Conservation (phyloP, 2,797 vertebrate genomes). For the Diglossa cyanea region DNA sequence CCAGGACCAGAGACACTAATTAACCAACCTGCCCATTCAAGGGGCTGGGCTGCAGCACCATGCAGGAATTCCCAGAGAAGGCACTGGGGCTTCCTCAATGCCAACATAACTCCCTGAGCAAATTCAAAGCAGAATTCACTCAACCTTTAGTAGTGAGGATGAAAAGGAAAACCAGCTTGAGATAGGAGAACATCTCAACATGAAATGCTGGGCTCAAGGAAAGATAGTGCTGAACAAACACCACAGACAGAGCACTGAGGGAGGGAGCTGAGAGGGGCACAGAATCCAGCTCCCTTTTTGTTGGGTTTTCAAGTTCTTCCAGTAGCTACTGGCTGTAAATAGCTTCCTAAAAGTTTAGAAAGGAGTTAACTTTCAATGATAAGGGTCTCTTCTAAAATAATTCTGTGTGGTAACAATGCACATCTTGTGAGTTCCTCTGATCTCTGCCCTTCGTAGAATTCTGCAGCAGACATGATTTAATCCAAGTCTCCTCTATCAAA, state of each 20-base stretch:
- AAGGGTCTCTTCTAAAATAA: not conserved
- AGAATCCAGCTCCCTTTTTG: not conserved
- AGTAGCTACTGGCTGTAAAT: not conserved
- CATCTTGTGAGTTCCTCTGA: not conserved
- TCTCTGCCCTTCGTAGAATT: not conserved
- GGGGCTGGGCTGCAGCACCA: not conserved
- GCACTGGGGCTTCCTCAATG: not conserved
- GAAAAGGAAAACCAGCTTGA: not conserved
- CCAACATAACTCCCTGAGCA: accelerated
- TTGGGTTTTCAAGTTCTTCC: not conserved
- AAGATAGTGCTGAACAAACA: not conserved
- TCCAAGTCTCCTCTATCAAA: not conserved
- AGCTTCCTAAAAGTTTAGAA: not conserved
- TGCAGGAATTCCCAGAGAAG: not conserved
- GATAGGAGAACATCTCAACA: not conserved
- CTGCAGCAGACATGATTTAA: not conserved
- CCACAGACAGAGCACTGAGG: not conserved
- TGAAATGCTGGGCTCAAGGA: not conserved
- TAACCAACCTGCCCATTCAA: not conserved
- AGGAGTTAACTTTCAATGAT: not conserved
- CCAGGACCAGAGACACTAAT: not conserved
- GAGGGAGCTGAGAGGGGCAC: not conserved
- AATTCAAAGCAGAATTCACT: not conserved
- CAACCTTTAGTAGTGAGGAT: not conserved
- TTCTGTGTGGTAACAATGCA: not conserved